Percentiles rank a stretch among this genome's conserved stretches.
Evolutionary conservation across 2,113 vertebrate genomes (phyloP).

Genomic region (Cyphomyrus plagiostoma): DNA sequence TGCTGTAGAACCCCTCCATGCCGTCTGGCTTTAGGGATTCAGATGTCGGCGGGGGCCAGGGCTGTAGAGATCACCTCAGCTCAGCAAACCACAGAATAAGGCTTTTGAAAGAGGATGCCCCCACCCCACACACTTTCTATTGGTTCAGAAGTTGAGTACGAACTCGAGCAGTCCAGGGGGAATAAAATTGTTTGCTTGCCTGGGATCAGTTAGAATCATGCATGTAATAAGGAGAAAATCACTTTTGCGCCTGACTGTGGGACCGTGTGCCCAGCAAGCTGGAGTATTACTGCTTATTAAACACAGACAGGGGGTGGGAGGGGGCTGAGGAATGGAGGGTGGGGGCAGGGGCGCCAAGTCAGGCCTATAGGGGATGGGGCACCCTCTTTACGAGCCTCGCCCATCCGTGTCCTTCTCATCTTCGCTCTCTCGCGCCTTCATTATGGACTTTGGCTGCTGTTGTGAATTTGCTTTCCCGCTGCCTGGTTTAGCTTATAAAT

Average conservation of each 20-base stretch:
- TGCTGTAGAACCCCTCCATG: background rate
- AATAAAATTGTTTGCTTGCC: constrained; percentile 78
- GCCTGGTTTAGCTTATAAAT: background rate
- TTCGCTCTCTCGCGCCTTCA: background rate
- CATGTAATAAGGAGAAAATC: constrained; percentile 80
- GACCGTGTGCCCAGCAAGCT: constrained; percentile 75
- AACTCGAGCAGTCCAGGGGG: constrained; percentile 56
- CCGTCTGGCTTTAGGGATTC: background rate
- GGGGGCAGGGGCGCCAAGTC: background rate
- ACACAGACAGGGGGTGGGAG: constrained; percentile 50
- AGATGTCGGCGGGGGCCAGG: background rate
- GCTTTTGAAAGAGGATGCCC: constrained; percentile 15
- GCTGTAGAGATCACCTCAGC: constrained; percentile 9
- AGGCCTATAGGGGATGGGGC: background rate
- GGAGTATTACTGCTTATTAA: constrained; percentile 80
- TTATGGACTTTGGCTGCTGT: background rate
- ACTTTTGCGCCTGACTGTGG: constrained; percentile 79
- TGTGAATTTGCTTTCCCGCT: background rate
- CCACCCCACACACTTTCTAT: constrained; percentile 46
- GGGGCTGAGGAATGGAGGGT: background rate
- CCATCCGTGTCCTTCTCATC: background rate
- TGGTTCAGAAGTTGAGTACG: constrained; percentile 58
- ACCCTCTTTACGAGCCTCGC: background rate
- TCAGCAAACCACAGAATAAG: constrained; percentile 33
- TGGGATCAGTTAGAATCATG: constrained; percentile 80